A percentile compares a stretch with the other conserved stretches of the same genome.
Evolutionary conservation across 2,888 invertebrate species (phyloP).

Genomic region (Drosophila aldrichi): DNA sequence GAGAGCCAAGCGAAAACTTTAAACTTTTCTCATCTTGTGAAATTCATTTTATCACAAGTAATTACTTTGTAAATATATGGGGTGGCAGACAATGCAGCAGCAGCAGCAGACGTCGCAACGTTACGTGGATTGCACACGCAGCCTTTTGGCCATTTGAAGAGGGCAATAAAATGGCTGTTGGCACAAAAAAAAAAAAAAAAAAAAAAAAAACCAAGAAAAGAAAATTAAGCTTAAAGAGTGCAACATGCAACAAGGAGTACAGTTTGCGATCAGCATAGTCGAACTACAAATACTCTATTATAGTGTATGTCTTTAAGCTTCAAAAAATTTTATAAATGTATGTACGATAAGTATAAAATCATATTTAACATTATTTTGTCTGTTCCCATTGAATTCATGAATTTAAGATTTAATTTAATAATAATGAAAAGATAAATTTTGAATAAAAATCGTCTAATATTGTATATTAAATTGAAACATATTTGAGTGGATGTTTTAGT

Average conservation of each 20-base stretch:
- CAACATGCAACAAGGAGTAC: conserved; percentile 30
- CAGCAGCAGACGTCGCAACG: conserved; percentile 62
- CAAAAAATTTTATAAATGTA: no score
- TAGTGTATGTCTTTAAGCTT: neutral
- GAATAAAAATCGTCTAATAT: no score
- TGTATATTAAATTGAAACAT: no score
- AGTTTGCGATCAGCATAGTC: neutral
- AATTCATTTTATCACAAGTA: conserved; percentile 83
- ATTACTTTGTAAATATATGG: conserved; percentile 82
- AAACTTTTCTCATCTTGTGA: conserved; percentile 82
- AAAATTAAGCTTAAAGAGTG: conserved; percentile 43
- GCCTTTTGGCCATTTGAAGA: conserved; percentile 62
- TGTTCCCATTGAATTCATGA: no score
- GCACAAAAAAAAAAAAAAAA: neutral
- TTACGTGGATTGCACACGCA: conserved; percentile 57
- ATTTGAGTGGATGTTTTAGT: no score
- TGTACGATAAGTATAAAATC: no score
- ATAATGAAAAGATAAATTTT: no score
- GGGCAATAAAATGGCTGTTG: conserved; percentile 54
- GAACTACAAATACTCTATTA: neutral
- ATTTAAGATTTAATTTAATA: no score
- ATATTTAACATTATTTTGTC: no score
- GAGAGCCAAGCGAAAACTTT: conserved; percentile 66
- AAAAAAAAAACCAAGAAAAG: neutral
- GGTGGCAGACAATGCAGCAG: conserved; percentile 66